Evolutionary conservation across 2,888 invertebrate genomes (phyloP), one percentile per base, ranked within the genome.

Genomic region (Drosophila kambysellisi): DNA sequence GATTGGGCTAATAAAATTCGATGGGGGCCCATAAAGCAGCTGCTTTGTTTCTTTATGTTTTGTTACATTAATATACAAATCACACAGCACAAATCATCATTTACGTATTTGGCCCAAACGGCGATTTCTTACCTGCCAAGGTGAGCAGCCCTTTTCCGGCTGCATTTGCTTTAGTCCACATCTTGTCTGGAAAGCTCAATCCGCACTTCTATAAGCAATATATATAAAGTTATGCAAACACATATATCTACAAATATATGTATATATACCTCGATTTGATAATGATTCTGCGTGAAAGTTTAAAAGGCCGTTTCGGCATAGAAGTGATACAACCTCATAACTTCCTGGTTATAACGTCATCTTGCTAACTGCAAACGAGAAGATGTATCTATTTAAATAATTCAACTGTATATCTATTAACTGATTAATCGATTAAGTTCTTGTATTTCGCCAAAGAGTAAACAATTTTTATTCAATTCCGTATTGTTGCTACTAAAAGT

Each of bases 131-230:
- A 92, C 92, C 92, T 92, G 92, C 83, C 68, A 92, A 69, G 71
- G 84, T 82, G 75, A 92, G 74, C 79, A 92, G 88, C 90, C 91
- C 88, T 68, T 88, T 89, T 66, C 82, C 81, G 61, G 70, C 69
- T 68, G 70, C 71, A 62, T 54, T 78, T 57, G 70, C 71, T 65
- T 71, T 74, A n/a, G 69, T 74, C 87, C 71, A 79, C 84, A 84
- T 84, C 25, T 70, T 75, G 63, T 37, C 62, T 46, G 56, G 32
- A 48, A 25, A 43, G 17, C 60, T 50, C 37, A 20, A 63, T 63
- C 17, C 54, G 32, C 48, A 41, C 15, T 41, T 43, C 41, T 63
- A 17, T 0, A 48, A 64, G n/a, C 15, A 25, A 39, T 4, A 2
- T 39, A 4, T 4, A 4, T 4, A 20, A 9, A 7, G 37, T 39